Percentiles rank a stretch among this genome's conserved stretches.
These are phyloP conservation scores for Phataginus tricuspis DNA, from an alignment of 2,797 vertebrate genomes.

Conservation along the genomic window DNA sequence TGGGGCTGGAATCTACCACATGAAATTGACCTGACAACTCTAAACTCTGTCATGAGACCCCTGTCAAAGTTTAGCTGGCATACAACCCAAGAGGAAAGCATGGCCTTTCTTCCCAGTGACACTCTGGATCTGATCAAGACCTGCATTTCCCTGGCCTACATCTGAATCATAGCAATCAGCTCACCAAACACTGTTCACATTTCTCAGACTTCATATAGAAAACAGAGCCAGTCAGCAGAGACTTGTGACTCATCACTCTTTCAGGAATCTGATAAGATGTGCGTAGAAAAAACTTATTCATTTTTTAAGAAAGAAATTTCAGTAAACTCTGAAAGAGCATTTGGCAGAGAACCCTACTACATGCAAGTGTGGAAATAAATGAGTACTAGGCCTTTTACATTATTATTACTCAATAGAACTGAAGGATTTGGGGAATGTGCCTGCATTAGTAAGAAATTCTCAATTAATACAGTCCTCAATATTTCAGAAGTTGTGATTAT, in stretches of 20 bases:
- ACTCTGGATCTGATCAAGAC: background rate
- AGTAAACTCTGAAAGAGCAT: slow-evolving; percentile 8
- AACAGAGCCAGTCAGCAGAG: background rate
- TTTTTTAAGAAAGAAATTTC: slow-evolving; percentile 12
- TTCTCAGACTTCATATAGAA: background rate
- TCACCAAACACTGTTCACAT: background rate
- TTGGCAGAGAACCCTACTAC: slow-evolving; percentile 25
- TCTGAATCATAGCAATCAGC: background rate
- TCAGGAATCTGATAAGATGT: background rate
- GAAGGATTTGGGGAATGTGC: background rate
- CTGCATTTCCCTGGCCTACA: background rate
- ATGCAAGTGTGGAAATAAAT: background rate
- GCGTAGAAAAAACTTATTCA: background rate
- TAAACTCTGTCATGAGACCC: background rate
- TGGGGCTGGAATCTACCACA: background rate
- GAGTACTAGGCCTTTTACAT: background rate
- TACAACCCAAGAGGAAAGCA: background rate
- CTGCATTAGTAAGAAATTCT: slow-evolving; percentile 39
- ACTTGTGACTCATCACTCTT: background rate
- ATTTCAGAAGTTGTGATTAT: slow-evolving; percentile 21
- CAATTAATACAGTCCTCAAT: background rate
- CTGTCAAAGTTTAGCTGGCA: background rate
- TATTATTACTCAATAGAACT: slow-evolving; percentile 21
- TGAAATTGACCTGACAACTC: background rate
- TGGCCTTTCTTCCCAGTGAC: background rate